Base-by-base conservation (phyloP, 2,113 vertebrate species). In the Rhizomys pruinosus region DNA sequence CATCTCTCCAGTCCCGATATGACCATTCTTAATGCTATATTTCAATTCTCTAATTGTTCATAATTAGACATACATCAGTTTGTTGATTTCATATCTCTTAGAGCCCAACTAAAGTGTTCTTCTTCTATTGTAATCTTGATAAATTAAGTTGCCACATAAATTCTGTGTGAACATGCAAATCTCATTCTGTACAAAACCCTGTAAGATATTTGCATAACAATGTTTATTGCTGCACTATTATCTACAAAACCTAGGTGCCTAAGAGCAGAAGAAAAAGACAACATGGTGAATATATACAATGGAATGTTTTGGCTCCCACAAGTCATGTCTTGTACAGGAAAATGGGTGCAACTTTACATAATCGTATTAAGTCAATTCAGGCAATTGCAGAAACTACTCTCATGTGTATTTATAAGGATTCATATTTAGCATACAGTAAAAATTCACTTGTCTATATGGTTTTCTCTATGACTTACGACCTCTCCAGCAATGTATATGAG, bases 31-130 rank as follows among this genome's bases (percentile, higher is more conserved):
- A 44, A 44, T 39, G 4, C 1, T 72, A 2, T 85, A 84, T n/a
- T 52, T 85, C 23, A 88, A 23, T 44, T 95, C 37, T 87, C 37
- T 88, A 92, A 92, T 66, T 61, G 19, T 44, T 88, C 7, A 20
- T 72, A 93, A 72, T 78, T 66, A 91, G 22, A 90, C 9, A 23
- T 6, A 85, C 7, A 61, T 13, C 11, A 72, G 68, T 61, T 80
- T 90, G 19, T 52, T 88, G 7, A 95, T 80, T 90, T 88, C 27
- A 39, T 72, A 87, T 59, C 5, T 89, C 3, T 11, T 52, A 23
- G 37, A 72, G 87, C 39, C 8, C 44, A 92, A 84, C 72, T 66
- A 34, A 90, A 55, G 1, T 29, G 25, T 72, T 34, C 79, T 42
- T 17, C 52, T 90, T 37, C 4, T 44, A n/a, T 64, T 93, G 2